A percentile compares a stretch with the other conserved stretches of the same genome.
phyloP scores from a whole-genome alignment of 2,113 vertebrate species.

The Alaudala cheleensis region DNA sequence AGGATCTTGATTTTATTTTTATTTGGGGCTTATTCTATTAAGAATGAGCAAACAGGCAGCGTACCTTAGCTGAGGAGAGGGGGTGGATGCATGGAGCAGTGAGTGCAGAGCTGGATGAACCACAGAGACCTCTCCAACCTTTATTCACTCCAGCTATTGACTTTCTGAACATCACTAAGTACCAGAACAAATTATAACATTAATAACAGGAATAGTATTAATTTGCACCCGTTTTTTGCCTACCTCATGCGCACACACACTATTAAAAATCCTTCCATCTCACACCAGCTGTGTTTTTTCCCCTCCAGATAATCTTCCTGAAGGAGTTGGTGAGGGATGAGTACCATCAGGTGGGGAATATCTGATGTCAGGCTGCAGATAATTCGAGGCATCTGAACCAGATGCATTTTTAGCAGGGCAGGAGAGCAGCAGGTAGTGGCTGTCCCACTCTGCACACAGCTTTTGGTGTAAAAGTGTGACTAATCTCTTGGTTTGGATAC shows the following conservation, averaged over 20 bases:
- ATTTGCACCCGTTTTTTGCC: not conserved
- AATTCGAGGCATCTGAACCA: not conserved
- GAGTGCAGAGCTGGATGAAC: not conserved
- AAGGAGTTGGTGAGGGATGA: not conserved
- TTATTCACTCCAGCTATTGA: not conserved
- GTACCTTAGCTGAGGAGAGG: not conserved
- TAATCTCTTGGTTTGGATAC: conserved; percentile 72
- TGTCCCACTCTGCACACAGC: not conserved
- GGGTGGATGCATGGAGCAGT: not conserved
- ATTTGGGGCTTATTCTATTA: conserved; percentile 65
- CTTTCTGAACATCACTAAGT: not conserved
- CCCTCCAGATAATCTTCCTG: not conserved
- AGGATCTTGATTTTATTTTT: conserved; percentile 66
- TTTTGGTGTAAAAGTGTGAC: conserved; percentile 51
- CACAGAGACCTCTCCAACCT: not conserved
- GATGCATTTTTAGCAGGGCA: not conserved
- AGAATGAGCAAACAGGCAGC: conserved; percentile 19
- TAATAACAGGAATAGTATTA: not conserved
- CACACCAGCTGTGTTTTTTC: not conserved
- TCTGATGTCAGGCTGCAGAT: not conserved
- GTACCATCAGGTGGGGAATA: not conserved
- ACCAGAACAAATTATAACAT: not conserved
- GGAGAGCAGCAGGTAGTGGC: not conserved
- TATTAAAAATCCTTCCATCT: not conserved
- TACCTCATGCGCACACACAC: not conserved